Conservation (phyloP, 2,113 vertebrate species). For the Epinephelus fuscoguttatus region DNA sequence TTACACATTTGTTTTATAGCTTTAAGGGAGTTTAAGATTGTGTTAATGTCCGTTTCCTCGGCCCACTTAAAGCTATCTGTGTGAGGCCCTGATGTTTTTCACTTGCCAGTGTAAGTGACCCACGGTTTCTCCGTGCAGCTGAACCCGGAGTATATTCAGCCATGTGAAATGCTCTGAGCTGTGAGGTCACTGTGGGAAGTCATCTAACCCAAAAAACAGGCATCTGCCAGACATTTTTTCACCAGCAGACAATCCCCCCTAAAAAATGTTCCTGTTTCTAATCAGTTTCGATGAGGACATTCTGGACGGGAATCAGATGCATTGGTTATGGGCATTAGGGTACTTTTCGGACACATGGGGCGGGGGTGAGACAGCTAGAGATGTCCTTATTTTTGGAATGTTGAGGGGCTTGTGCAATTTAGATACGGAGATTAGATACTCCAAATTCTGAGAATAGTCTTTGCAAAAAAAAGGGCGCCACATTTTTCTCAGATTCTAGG, state of each 20-base stretch:
- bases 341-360: conserved; percentile 62
- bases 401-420: conserved; percentile 64
- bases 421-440: conserved; percentile 62
- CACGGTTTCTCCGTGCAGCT: conserved; percentile 19
- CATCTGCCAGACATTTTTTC: conserved; percentile 76
- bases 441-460: conserved; percentile 69
- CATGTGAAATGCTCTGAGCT: conserved; percentile 45
- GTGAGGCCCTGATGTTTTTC: conserved; percentile 55
- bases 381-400: conserved; percentile 76
- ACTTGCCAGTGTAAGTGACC: conserved; percentile 36
- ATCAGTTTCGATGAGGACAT: conserved; percentile 75
- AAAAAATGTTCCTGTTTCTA: conserved; percentile 77
- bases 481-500: conserved; percentile 54
- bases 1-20: conserved; percentile 35
- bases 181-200: conserved; percentile 72
- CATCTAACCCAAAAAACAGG: conserved; percentile 62
- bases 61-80: conserved; percentile 39
- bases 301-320: conserved; percentile 71
- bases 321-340: conserved; percentile 63
- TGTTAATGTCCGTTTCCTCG: not conserved
- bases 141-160: conserved; percentile 42
- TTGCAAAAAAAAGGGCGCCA: conserved; percentile 3
- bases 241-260: conserved; percentile 50
- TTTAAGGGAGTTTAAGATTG: conserved; percentile 9
- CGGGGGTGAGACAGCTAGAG: conserved; percentile 57